These are phyloP conservation scores for Thunnus thynnus DNA, from an alignment of 2,113 vertebrate genomes.

Conservation along the genomic window DNA sequence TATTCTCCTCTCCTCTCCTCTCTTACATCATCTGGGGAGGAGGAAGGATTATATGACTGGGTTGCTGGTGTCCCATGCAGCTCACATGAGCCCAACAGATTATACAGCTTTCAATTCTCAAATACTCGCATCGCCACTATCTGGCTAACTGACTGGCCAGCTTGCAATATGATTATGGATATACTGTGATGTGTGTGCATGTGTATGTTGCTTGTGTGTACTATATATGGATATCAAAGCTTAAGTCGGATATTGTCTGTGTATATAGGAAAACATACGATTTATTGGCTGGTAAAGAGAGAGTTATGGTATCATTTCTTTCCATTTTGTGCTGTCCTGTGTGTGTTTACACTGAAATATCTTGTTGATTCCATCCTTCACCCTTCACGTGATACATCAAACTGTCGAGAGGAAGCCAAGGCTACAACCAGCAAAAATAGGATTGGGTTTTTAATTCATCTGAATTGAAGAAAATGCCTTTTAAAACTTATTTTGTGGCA, in stretches of 20 bases:
- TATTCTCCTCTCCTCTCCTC: constrained; percentile 7
- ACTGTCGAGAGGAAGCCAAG: no score
- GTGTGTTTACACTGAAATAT: constrained; percentile 15
- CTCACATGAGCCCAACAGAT: constrained; percentile 67
- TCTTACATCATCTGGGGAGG: constrained; percentile 51
- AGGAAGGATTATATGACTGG: constrained; percentile 68
- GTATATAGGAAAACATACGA: neutral
- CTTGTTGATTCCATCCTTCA: constrained; percentile 1
- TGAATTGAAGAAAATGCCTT: no score
- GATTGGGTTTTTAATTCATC: no score
- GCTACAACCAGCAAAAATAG: no score
- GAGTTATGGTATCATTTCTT: constrained; percentile 1
- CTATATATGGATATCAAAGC: neutral
- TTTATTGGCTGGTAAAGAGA: constrained; percentile 14
- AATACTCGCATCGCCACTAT: constrained; percentile 5
- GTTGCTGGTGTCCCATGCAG: constrained; percentile 48
- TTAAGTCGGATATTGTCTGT: neutral
- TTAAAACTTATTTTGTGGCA: neutral
- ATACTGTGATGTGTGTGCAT: constrained; percentile 18
- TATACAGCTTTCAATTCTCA: constrained; percentile 50
- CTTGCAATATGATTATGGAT: constrained; percentile 33
- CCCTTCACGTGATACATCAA: neutral
- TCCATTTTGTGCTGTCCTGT: neutral
- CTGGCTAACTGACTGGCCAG: constrained; percentile 6
- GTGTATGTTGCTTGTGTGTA: neutral